Conservation (phyloP, 2,113 vertebrate species). For the Saccopteryx bilineata region DNA sequence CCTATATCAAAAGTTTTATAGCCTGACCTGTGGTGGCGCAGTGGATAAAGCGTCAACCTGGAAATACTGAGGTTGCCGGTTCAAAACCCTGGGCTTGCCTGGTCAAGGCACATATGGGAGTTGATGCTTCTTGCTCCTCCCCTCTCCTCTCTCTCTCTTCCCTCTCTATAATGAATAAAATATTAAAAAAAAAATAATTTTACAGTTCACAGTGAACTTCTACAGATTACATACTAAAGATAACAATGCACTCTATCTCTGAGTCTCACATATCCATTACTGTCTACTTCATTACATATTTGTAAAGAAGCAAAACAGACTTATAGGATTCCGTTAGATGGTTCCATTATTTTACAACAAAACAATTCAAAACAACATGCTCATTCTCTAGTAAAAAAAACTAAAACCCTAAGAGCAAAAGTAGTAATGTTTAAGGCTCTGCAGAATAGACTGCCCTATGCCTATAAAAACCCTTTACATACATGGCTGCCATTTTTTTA, state of each 20-base stretch:
- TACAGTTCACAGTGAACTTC: not conserved
- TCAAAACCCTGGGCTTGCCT: too few species aligned
- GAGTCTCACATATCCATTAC: not conserved
- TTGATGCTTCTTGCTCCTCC: too few species aligned
- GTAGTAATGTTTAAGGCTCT: not conserved
- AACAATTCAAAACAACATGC: not conserved
- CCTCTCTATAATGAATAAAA: too few species aligned
- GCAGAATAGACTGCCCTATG: not conserved
- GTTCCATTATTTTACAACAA: not conserved
- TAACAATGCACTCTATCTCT: not conserved
- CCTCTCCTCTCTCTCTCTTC: too few species aligned
- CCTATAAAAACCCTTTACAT: not conserved
- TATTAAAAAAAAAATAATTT: too few species aligned
- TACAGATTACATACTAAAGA: not conserved
- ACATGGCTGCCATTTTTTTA: not conserved
- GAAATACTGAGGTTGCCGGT: too few species aligned
- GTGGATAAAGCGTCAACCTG: too few species aligned
- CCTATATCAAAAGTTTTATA: not conserved
- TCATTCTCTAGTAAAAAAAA: constrained; percentile 34
- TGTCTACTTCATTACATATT: not conserved
- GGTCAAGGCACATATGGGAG: too few species aligned
- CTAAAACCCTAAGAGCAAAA: not conserved
- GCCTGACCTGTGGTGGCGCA: too few species aligned
- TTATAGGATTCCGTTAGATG: not conserved
- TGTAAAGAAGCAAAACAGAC: not conserved